Evolutionary conservation across 2,888 invertebrate genomes (phyloP), one percentile per base, ranked within the genome.

Genomic region (Trachelus tabidus): DNA sequence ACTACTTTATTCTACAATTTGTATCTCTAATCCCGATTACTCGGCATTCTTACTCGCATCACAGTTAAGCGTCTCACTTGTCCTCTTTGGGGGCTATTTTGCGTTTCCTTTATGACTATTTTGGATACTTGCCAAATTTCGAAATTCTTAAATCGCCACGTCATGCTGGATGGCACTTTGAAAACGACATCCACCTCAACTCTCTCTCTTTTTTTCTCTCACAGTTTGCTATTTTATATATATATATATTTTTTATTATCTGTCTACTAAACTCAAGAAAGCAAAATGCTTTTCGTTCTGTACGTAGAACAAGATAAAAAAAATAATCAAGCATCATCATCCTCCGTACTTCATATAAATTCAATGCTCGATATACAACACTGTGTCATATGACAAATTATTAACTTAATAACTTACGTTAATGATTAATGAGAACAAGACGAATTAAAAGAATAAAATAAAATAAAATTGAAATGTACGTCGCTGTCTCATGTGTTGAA

Each of bases 61-160:
- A 86, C 86, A 86, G 85, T 84, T 82, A 82, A 74, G 79, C 78
- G 74, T 83, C 78, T 83, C 83, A 75, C 76, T 77, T 81, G 78
- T 82, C 85, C 84, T 85, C 33, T 71, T 71, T 71, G 34, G 71
- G 71, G 12, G 71, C 31, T 31, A 71, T 71, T 71, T 34, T 31
- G 71, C 31, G 12, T 71, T 33, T 15, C 31, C 31, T 31, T 33
- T 31, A 71, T 33, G 71, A 31, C 71, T 34, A 71, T 34, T 71
- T 71, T 71, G 71, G 9, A 71, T 71, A 34, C 23, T 23, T 56
- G 56, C 56, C 23, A 56, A 56, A 56, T 23, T 56, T 56, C 9
- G 56, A 56, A 56, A 56, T 56, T 40, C 56, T 56, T 15, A 23
- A 23, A 56, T 56, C 56, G 56, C 56, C 56, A 56, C 9, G 56